Evolutionary conservation across 2,888 invertebrate genomes (phyloP).

Genomic region (Phania funesta): DNA sequence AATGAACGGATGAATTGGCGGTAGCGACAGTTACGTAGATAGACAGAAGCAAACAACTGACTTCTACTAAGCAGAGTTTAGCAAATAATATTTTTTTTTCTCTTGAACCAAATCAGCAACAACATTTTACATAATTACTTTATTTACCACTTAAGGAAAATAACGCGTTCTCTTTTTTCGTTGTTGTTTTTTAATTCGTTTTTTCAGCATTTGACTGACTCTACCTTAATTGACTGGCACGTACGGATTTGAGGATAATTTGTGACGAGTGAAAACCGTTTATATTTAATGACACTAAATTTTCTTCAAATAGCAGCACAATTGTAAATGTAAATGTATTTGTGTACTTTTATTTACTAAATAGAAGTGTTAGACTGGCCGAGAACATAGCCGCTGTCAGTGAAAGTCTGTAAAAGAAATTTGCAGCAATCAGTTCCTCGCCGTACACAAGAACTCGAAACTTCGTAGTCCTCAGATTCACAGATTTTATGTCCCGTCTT

Average conservation of each 20-base stretch:
- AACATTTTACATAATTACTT: slow-evolving; percentile 58
- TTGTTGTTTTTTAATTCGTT: neutral
- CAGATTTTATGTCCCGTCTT: no score
- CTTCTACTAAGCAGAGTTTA: slow-evolving; percentile 34
- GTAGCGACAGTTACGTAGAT: neutral
- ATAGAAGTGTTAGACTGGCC: no score
- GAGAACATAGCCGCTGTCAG: no score
- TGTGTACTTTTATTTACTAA: no score
- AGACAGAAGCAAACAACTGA: slow-evolving; percentile 15
- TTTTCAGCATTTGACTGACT: neutral
- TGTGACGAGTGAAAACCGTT: no score
- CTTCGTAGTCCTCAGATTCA: no score
- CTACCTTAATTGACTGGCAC: slow-evolving; percentile 7
- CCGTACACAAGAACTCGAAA: no score
- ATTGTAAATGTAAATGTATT: no score
- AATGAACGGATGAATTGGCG: slow-evolving; percentile 13
- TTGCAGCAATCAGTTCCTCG: no score
- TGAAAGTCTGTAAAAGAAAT: no score
- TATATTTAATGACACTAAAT: no score
- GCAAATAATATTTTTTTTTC: slow-evolving; percentile 46
- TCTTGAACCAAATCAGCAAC: slow-evolving; percentile 37
- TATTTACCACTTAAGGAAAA: slow-evolving; percentile 53
- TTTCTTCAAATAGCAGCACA: no score
- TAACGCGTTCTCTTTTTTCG: slow-evolving; percentile 47
- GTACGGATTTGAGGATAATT: neutral